phyloP scores from a whole-genome alignment of 2,888 invertebrate genomes.

The Nebria salina region DNA sequence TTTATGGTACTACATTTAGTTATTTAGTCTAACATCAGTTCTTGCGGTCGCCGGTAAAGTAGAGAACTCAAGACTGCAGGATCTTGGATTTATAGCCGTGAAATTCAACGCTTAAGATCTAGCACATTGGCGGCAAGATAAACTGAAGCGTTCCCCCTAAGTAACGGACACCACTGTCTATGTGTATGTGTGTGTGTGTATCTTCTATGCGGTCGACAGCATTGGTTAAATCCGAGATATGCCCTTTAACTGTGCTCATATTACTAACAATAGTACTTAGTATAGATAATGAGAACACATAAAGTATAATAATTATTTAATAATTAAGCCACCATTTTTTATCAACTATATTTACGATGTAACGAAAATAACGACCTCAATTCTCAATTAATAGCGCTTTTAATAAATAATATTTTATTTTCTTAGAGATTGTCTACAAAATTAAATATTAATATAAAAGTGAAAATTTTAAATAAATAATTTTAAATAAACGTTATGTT shows the following conservation, averaged over 20 bases:
- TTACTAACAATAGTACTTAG: neutral
- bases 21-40: slow-evolving; percentile 67
- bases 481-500: neutral
- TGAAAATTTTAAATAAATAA: neutral
- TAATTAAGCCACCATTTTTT: neutral
- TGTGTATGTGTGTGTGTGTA: neutral
- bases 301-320: slow-evolving; percentile 7
- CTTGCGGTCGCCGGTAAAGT: neutral
- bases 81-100: slow-evolving; percentile 50
- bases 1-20: neutral
- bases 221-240: slow-evolving; percentile 1
- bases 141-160: slow-evolving; percentile 14
- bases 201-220: neutral
- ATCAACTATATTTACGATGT: neutral
- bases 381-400: no score
- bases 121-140: slow-evolving; percentile 44
- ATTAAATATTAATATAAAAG: neutral
- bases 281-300: slow-evolving; percentile 3
- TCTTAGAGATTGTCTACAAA: no score
- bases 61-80: slow-evolving; percentile 50
- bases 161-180: neutral
- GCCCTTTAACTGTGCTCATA: neutral
- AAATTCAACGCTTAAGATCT: slow-evolving; percentile 57
- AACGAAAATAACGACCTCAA: neutral
- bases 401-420: no score